A percentile compares a stretch with the other conserved stretches of the same genome.
These are phyloP conservation scores for Camponotus fellah DNA, from an alignment of 2,888 invertebrate genomes.

Conservation along the genomic window DNA sequence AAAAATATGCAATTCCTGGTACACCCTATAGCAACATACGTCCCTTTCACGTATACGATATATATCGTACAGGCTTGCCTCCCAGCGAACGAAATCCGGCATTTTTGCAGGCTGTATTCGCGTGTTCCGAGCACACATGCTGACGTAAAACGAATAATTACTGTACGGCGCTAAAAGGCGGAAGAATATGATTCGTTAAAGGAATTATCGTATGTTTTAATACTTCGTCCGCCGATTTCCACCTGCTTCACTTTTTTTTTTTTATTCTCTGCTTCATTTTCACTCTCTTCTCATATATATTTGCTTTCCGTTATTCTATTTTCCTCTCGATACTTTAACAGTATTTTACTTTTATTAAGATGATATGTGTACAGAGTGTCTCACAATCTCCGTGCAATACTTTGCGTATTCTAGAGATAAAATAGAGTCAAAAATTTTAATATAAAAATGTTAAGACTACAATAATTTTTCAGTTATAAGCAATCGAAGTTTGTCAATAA, in stretches of 20 bases:
- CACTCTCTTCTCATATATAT: slow-evolving; percentile 7
- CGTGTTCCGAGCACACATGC: background rate
- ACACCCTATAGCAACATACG: slow-evolving; percentile 37
- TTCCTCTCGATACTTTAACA: background rate
- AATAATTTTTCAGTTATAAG: no score
- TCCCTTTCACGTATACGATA: slow-evolving; percentile 19
- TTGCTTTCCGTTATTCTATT: slow-evolving; percentile 21
- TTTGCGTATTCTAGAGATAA: no score
- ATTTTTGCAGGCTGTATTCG: slow-evolving; percentile 29
- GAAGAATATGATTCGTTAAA: slow-evolving; percentile 47
- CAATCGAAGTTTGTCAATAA: no score
- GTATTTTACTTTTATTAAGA: background rate
- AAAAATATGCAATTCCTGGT: slow-evolving; percentile 4
- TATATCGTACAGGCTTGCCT: slow-evolving; percentile 31
- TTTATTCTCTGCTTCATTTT: slow-evolving; percentile 6
- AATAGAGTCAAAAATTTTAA: no score
- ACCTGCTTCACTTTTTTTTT: background rate
- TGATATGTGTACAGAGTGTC: background rate
- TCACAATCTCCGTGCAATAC: no score
- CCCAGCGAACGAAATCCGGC: slow-evolving; percentile 29
- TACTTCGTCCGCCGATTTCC: slow-evolving; percentile 15
- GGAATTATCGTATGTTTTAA: slow-evolving; percentile 51
- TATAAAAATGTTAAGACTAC: no score
- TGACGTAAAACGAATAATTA: slow-evolving; percentile 49
- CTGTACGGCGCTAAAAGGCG: slow-evolving; percentile 35